Conservation (phyloP, 2,797 vertebrate species). For the Cephalopachus bancanus region DNA sequence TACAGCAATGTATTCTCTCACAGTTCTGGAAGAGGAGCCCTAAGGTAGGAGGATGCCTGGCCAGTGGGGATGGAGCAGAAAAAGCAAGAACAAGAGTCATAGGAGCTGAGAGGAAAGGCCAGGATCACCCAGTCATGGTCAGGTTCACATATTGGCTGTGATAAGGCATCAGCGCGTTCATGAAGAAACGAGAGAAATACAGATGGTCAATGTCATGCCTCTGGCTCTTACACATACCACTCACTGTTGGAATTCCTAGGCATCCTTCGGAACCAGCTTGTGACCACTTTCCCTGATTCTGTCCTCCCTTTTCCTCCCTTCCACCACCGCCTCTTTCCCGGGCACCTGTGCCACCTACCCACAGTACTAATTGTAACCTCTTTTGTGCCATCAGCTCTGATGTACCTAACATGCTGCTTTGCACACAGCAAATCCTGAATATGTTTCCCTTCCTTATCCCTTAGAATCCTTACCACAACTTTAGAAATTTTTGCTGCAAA, state of each 20-base stretch:
- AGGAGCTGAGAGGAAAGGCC: neutral
- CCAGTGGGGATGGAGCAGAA: neutral
- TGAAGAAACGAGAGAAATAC: neutral
- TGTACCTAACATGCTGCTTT: neutral
- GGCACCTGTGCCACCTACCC: neutral
- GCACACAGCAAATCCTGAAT: neutral
- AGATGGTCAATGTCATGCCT: neutral
- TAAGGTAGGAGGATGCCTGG: neutral
- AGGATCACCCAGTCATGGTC: neutral
- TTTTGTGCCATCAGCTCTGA: neutral
- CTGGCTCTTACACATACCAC: neutral
- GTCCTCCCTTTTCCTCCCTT: fast-evolving
- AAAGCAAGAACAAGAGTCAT: neutral
- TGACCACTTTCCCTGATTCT: neutral
- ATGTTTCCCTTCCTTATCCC: conserved; percentile 4
- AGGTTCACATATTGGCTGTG: neutral
- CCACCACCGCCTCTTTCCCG: neutral
- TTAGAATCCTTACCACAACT: conserved; percentile 38
- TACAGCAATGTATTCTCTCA: neutral
- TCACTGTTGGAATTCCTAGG: neutral
- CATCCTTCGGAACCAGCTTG: neutral
- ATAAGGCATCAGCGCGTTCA: neutral
- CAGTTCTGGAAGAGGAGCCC: neutral
- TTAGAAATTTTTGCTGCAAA: conserved; percentile 54
- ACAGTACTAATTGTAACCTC: neutral